These are phyloP conservation scores for Sebastes diaconus DNA, from an alignment of 2,797 vertebrate genomes.

Conservation along the genomic window DNA sequence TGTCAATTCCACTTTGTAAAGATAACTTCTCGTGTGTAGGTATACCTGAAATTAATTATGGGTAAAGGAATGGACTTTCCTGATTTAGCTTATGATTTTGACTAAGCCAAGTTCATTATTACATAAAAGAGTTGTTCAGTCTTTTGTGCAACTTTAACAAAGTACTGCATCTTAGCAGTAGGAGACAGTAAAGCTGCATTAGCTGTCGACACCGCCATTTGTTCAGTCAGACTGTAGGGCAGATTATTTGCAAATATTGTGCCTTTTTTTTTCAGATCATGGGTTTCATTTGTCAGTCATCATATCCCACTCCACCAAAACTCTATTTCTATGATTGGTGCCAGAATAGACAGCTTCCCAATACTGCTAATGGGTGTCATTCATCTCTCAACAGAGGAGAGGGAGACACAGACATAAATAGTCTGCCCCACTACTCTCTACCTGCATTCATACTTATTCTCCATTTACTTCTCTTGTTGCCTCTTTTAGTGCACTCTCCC, in stretches of 20 bases:
- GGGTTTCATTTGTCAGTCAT: slow-evolving; percentile 47
- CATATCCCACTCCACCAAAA: slow-evolving; percentile 32
- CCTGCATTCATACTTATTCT: slow-evolving; percentile 30
- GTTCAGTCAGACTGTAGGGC: not conserved
- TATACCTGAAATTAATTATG: not conserved
- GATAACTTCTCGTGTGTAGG: not conserved
- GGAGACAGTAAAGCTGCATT: not conserved
- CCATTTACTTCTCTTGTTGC: slow-evolving; percentile 1
- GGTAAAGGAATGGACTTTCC: not conserved
- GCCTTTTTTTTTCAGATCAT: slow-evolving; percentile 9
- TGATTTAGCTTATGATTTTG: not conserved
- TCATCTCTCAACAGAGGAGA: slow-evolving; percentile 56
- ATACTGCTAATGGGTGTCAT: slow-evolving; percentile 59
- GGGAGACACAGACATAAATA: slow-evolving; percentile 29
- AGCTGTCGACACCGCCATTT: not conserved
- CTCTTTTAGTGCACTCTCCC: not conserved
- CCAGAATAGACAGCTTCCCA: slow-evolving; percentile 48
- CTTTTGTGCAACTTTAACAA: slow-evolving; percentile 5
- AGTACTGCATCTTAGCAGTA: not conserved
- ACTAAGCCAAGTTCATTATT: not conserved
- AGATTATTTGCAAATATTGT: slow-evolving; percentile 32
- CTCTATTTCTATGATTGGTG: slow-evolving; percentile 46
- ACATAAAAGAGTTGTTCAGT: not conserved
- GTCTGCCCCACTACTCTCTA: slow-evolving; percentile 24
- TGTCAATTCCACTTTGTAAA: not conserved